Evolutionary conservation across 2,113 vertebrate genomes (phyloP), one percentile per base, ranked within the genome.

Genomic region (Turnix velox): DNA sequence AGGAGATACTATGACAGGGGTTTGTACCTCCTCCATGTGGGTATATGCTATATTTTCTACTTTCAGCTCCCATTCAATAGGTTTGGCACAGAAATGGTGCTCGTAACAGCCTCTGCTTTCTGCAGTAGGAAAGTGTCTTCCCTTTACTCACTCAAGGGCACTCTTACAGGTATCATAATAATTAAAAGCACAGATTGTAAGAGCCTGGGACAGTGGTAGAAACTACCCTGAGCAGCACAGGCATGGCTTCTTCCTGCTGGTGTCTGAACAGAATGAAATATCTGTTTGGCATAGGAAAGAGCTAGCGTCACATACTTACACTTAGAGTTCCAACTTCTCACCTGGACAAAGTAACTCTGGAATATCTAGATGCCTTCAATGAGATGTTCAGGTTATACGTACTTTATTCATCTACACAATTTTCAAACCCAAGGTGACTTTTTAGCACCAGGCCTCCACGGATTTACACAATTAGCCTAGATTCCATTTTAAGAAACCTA

Each of bases 231-330:
- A 43, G 46, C 25, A 59, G 33, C 43, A 17, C 5, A 45, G 33
- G 27, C 27, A 39, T 3, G 1, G 18, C 19, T 71, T 51, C 19
- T 71, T 51, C 17, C 4, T 57, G 16, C n/a, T 33, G 7, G 3
- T 3, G 4, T 23, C 28, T 28, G 52, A 46, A 62, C 19, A 68
- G 20, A 77, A 82, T 31, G 45, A 79, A 90, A 42, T 45, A 31
- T 1, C 6, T n/a, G 0, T 62, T 90, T 92, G 54, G 14, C 17
- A 7, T 4, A 17, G 18, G 20, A 22, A n/a, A 39, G 33, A 6
- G 28, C 15, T 33, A 31, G 15, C 54, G 40, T 33, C 20, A 18
- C 12, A 6, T 27, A 28, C 22, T 65, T 51, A 55, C 8, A 1
- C 6, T 52, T 25, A 12, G 20, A n/a, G 6, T 23, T 3, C 45